Base-by-base conservation (phyloP, 2,888 invertebrate species). In the Drosophila mayaguana region DNA sequence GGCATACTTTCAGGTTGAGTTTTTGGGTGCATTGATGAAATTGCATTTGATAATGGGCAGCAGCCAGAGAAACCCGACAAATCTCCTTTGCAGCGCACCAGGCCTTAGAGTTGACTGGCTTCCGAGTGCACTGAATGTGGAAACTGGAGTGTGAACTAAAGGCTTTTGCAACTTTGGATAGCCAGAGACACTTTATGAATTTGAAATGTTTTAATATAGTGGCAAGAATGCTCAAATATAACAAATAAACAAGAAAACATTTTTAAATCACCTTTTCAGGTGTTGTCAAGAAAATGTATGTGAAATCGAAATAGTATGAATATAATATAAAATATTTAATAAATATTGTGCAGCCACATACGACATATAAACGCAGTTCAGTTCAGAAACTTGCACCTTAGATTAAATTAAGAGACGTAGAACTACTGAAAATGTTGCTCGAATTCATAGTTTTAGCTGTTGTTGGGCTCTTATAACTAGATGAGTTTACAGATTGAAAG, bases 31-130 rank as follows among this genome's bases (percentile, higher is more conserved):
- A 75, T 80, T 84, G 83, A 78, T 82, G 67, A 68, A 72, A 85
- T 78, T 81, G 78, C 75, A 82, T 84, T 82, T 82, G 80, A 80
- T 75, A 80, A 81, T 75, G 70, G 78, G 66, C 55, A 75, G 57
- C 22, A 69, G 63, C 22, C 45, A 62, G 51, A 20, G 51, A 42
- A n/a, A 50, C 16, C 20, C 40, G 42, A 54, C 6, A 48, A 62
- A 25, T 22, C 46, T 42, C 18, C 11, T 28, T 42, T 25, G 28
- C 42, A 62, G 34, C 54, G 34, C 38, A 61, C 65, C 61, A 45
- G 48, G 63, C 66, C 11, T 18, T 11, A 34, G 14, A 50, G n/a
- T 28, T 20, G 59, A 38, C 20, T 46, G n/a, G 25, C 36, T 62
- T 63, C 22, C 36, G 38, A 77, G 82, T 60, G 60, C 77, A 67